Base-by-base conservation (phyloP, 2,113 vertebrate genomes). In the Nycticorax nycticorax region DNA sequence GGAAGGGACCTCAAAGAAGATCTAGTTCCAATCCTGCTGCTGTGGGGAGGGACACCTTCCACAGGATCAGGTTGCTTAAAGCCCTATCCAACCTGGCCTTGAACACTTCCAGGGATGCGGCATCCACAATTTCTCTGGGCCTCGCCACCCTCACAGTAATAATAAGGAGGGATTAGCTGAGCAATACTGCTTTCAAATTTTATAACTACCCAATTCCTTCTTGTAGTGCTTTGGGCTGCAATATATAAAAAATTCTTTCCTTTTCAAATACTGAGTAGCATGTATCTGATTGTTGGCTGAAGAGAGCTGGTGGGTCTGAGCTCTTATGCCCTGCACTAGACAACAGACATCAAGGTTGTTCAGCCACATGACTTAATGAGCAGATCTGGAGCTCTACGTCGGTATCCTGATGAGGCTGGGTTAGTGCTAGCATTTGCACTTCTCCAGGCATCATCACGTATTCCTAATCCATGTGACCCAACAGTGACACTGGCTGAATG, bases 321-420 rank as follows among this genome's bases (percentile, higher is more conserved):
- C 18, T 64, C 27, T 68, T 12, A 3, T 16, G 18, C 33, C 11
- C 20, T 73, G 74, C 12, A 3, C 33, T 52, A 32, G 30, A 84
- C 52, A 63, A 27, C 28, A 47, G 24, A 11, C 10, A 18, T 16
- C 0, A 5, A 53, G 8, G 19, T 45, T 32, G 33, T 67, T 88
- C 10, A 64, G 55, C 64, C 23, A 2, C 18, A 12, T 0, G 5
- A 4, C 37, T 64, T 60, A 14, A 32, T 66, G 56, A 79, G 35
- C 19, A 71, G 33, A 27, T 41, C 43, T 59, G 37, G 56, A 76
- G 37, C 33, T 73, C 57, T 48, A 1, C 0, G 0, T 28, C 24
- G 23, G 24, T 24, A 52, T 92, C 27, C 37, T 48, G 67, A 39
- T 48, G 67, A 83, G 56, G n/a, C 52, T 68, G 35, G 63, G 28